A percentile compares a stretch with the other conserved stretches of the same genome.
These are phyloP conservation scores for Platerodrilus igneus DNA, from an alignment of 2,888 invertebrate genomes.

Conservation along the genomic window DNA sequence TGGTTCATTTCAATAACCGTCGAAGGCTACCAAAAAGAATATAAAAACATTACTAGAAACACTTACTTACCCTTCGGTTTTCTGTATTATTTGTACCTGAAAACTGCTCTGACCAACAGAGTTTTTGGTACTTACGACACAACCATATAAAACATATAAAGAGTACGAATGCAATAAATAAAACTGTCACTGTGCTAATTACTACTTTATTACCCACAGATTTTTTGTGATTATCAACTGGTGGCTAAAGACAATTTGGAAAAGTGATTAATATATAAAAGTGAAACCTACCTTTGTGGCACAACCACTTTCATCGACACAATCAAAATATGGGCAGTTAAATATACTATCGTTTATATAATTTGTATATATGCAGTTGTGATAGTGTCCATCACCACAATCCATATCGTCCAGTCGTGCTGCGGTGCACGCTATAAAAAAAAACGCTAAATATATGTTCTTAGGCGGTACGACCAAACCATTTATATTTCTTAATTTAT, in stretches of 20 bases:
- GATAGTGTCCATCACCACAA: constrained; percentile 22
- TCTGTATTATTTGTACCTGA: constrained; percentile 37
- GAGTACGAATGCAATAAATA: constrained; percentile 48
- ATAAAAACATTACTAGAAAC: constrained; percentile 2
- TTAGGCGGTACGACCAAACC: too few relatives aligned
- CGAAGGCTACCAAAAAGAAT: constrained; percentile 26
- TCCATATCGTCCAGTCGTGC: constrained; percentile 32
- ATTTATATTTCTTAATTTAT: too few relatives aligned
- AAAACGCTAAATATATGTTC: too few relatives aligned
- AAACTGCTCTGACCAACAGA: constrained; percentile 51
- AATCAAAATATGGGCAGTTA: constrained; percentile 49
- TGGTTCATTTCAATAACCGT: constrained; percentile 35
- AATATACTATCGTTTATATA: constrained; percentile 48
- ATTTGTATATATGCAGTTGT: constrained; percentile 46
- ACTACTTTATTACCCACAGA: constrained; percentile 45
- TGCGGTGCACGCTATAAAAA: too few relatives aligned
- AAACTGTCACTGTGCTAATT: constrained; percentile 49
- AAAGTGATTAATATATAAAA: too few relatives aligned
- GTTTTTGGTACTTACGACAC: constrained; percentile 48
- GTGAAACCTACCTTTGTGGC: constrained; percentile 22
- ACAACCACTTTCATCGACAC: constrained; percentile 49
- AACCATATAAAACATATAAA: constrained; percentile 51
- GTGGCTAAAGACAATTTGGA: too few relatives aligned
- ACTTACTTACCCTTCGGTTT: constrained; percentile 15
- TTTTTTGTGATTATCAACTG: too few relatives aligned